A percentile compares a stretch with the other conserved stretches of the same genome.
These are phyloP conservation scores for Aspidapion aeneum DNA, from an alignment of 2,888 invertebrate genomes.

Conservation along the genomic window DNA sequence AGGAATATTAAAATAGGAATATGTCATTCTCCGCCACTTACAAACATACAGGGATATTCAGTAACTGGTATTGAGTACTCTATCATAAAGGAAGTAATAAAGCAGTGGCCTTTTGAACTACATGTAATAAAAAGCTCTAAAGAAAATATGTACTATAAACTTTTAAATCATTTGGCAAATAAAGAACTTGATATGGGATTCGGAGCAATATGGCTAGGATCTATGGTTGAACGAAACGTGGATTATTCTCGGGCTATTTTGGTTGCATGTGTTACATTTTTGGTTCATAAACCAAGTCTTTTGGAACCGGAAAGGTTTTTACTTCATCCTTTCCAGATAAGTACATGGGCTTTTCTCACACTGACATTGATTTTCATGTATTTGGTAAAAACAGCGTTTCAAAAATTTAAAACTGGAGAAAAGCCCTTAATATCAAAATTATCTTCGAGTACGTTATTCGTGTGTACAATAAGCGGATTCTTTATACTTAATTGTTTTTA, in stretches of 20 bases:
- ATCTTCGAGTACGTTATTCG: not conserved
- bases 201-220: not conserved
- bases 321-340: not conserved
- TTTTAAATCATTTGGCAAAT: not conserved
- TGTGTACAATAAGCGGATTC: not conserved
- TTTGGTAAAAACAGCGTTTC: not conserved
- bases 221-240: not conserved
- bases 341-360: not conserved
- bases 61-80: not conserved
- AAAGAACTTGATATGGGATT: not conserved
- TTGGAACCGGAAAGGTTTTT: not conserved
- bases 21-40: not conserved
- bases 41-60: not conserved
- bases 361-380: not conserved
- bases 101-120: not conserved
- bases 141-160: not conserved
- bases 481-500: slow-evolving; percentile 12
- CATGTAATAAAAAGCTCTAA: not conserved
- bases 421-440: not conserved
- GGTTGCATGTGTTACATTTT: not conserved
- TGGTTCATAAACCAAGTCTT: slow-evolving; percentile 1
- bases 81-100: not conserved
- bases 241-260: not conserved
- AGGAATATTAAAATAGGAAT: not conserved
- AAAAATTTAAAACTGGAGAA: not conserved